A percentile compares a stretch with the other conserved stretches of the same genome.
Conservation (phyloP, 1,140 invertebrate genomes). For the Bombus confusus region DNA sequence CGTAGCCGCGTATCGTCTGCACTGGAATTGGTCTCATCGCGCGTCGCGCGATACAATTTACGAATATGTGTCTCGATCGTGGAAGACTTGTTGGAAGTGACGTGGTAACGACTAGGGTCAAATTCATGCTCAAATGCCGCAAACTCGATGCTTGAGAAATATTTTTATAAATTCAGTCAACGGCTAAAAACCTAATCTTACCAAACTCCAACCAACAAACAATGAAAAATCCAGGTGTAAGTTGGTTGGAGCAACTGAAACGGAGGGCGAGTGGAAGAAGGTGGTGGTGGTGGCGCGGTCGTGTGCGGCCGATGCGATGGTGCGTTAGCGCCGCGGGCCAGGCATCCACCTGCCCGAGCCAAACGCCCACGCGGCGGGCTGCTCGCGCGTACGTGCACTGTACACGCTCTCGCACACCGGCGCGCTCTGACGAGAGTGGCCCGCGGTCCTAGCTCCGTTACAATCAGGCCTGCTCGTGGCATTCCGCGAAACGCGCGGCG, state of each 20-base stretch:
- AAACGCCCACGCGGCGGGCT: conserved; percentile 59
- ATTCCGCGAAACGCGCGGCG: conserved; percentile 70
- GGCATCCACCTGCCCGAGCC: conserved; percentile 73
- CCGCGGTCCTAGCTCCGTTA: conserved; percentile 71
- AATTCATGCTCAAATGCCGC: no score
- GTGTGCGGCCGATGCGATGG: conserved; percentile 36
- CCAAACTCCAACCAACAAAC: no score
- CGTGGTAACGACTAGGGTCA: no score
- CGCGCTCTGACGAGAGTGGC: conserved; percentile 67
- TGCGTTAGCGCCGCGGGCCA: conserved; percentile 69
- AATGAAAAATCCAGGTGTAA: background rate
- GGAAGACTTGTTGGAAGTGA: no score
- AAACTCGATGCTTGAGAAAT: no score
- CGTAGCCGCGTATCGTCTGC: no score
- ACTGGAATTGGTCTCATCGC: no score
- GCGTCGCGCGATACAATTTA: no score
- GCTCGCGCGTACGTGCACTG: conserved; percentile 26
- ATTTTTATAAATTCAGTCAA: no score
- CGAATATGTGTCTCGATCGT: no score
- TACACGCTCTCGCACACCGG: conserved; percentile 41
- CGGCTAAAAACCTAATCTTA: no score
- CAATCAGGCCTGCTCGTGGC: conserved; percentile 73
- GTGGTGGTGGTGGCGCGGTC: background rate
- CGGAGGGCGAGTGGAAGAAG: background rate
- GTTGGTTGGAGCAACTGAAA: background rate